These are phyloP conservation scores for Ochotona princeps DNA, from an alignment of 2,113 vertebrate species.

Conservation along the genomic window DNA sequence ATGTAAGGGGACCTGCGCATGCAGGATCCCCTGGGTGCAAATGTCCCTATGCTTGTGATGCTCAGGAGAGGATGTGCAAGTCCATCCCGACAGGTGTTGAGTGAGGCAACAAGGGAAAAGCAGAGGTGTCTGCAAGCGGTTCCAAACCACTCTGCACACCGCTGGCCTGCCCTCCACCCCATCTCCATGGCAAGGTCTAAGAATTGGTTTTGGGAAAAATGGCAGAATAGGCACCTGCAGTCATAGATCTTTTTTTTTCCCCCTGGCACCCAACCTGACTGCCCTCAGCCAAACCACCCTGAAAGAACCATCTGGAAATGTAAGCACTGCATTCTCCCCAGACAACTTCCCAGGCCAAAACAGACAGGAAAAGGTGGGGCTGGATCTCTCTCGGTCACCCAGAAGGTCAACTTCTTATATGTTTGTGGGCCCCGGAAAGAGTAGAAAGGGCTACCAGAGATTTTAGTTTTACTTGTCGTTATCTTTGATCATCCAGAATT, in stretches of 20 bases:
- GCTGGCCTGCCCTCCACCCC: not conserved
- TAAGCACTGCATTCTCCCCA: not conserved
- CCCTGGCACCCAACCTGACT: conserved; percentile 33
- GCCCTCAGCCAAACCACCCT: not conserved
- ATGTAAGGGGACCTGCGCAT: not conserved
- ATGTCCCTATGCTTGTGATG: not conserved
- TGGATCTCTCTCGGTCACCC: not conserved
- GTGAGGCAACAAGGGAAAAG: not conserved
- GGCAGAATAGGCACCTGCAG: conserved; percentile 26
- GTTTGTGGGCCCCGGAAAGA: not conserved
- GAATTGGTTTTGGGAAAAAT: conserved; percentile 27
- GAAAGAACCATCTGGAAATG: not conserved
- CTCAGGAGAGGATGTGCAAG: not conserved
- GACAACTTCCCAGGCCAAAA: not conserved
- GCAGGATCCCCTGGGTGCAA: not conserved
- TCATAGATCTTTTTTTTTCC: conserved; percentile 39
- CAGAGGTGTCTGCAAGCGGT: not conserved
- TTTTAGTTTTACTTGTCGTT: not conserved
- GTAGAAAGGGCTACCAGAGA: not conserved
- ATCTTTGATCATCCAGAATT: not conserved
- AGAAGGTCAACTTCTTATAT: not conserved
- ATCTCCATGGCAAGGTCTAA: not conserved
- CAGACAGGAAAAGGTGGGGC: not conserved
- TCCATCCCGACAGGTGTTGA: not conserved
- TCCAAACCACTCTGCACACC: not conserved